Percentiles rank a stretch among this genome's conserved stretches.
phyloP scores from a whole-genome alignment of 1,140 invertebrate genomes.

The Carcinoscorpius rotundicauda region DNA sequence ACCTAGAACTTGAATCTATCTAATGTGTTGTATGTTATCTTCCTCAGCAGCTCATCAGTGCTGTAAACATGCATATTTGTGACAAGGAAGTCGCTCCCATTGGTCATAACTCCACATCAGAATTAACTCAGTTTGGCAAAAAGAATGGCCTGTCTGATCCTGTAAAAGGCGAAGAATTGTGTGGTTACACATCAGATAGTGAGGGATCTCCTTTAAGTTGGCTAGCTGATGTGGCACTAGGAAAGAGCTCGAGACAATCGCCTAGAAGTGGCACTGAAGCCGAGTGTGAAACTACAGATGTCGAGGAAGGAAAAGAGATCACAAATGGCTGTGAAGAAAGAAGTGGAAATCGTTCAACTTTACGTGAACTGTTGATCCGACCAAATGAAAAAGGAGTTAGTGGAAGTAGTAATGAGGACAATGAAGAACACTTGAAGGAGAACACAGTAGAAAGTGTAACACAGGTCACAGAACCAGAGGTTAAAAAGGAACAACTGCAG shows the following conservation, averaged over 20 bases:
- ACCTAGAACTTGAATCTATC: too few relatives aligned
- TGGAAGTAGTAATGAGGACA: constrained; percentile 29
- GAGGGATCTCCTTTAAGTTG: constrained; percentile 45
- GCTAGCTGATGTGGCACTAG: constrained; percentile 52
- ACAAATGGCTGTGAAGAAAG: constrained; percentile 38
- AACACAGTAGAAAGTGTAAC: constrained; percentile 66
- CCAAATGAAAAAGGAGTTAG: constrained; percentile 46
- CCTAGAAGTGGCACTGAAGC: too few relatives aligned
- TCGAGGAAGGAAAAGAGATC: too few relatives aligned
- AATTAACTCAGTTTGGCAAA: too few relatives aligned
- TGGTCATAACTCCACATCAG: too few relatives aligned
- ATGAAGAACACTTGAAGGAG: constrained; percentile 37
- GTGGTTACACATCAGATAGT: constrained; percentile 37
- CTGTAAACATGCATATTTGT: constrained; percentile 29
- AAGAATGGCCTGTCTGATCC: constrained; percentile 14
- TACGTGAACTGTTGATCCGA: constrained; percentile 65
- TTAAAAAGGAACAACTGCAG: constrained; percentile 28
- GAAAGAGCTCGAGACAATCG: too few relatives aligned
- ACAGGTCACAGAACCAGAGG: constrained; percentile 58
- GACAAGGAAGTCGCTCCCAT: constrained; percentile 12
- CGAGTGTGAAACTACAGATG: too few relatives aligned
- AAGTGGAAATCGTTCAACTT: constrained; percentile 58
- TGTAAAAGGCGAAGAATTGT: constrained; percentile 12
- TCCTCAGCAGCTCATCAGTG: constrained; percentile 24
- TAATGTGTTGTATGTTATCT: neutral